These are phyloP conservation scores for Zaprionus taronus DNA, from an alignment of 1,140 invertebrate species.

Conservation along the genomic window DNA sequence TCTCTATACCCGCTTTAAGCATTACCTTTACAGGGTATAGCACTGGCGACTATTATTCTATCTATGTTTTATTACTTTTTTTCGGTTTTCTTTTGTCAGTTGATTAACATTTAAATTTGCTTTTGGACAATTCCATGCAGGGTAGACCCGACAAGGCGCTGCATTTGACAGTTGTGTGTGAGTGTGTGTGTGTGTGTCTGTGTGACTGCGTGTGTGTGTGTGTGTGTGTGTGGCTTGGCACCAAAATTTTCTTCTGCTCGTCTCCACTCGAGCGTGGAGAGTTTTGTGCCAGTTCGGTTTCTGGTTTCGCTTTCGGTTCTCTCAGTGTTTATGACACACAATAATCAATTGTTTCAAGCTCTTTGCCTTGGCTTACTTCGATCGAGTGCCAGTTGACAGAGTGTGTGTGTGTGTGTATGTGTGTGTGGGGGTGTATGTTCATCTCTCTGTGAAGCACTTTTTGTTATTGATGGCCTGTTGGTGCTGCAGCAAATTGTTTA, in stretches of 20 bases:
- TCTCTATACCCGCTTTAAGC: background rate
- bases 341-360: conserved; percentile 80
- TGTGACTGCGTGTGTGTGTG: conserved; percentile 44
- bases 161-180: conserved; percentile 69
- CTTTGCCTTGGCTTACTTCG: conserved; percentile 39
- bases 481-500: conserved; percentile 69
- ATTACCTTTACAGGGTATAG: background rate
- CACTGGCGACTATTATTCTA: background rate
- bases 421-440: conserved; percentile 5
- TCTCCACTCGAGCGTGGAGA: conserved; percentile 46
- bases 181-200: conserved; percentile 1
- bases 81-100: conserved; percentile 54
- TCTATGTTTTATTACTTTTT: conserved; percentile 31
- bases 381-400: conserved; percentile 30
- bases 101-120: conserved; percentile 81
- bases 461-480: conserved; percentile 55
- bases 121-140: conserved; percentile 57
- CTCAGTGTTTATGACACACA: conserved; percentile 76
- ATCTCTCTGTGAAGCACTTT: conserved; percentile 30
- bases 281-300: conserved; percentile 1
- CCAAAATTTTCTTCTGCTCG: conserved; percentile 49
- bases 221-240: conserved; percentile 33
- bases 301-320: background rate
- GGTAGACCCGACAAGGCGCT: conserved; percentile 35
- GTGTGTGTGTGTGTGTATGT: conserved; percentile 7